phyloP scores from a whole-genome alignment of 1,140 invertebrate genomes.

The Microplitis mediator region DNA sequence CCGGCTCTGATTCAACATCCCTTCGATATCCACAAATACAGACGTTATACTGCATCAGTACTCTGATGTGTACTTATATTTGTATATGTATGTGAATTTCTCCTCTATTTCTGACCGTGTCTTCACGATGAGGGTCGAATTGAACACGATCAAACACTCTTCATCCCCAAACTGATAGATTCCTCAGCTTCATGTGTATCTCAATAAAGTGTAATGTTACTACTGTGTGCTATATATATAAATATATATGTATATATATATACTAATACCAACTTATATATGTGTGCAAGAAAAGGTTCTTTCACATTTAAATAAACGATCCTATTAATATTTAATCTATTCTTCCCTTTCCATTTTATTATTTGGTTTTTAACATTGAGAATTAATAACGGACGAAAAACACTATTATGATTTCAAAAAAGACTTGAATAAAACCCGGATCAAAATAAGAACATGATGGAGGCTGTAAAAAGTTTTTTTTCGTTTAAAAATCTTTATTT shows the following conservation, averaged over 20 bases:
- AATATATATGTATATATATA: background rate
- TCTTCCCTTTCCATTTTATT: background rate
- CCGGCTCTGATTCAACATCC: slow-evolving; percentile 23
- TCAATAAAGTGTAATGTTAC: slow-evolving; percentile 30
- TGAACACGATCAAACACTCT: background rate
- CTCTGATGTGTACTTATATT: slow-evolving; percentile 12
- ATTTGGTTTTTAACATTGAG: too few species aligned
- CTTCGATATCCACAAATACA: slow-evolving; percentile 35
- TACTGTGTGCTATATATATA: background rate
- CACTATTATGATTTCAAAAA: too few species aligned
- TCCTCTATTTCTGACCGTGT: slow-evolving; percentile 24
- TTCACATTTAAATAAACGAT: too few species aligned
- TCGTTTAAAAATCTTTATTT: too few species aligned
- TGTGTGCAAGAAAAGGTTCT: background rate
- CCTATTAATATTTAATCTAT: too few species aligned
- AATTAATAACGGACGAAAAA: too few species aligned
- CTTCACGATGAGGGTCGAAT: slow-evolving; percentile 13
- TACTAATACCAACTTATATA: background rate
- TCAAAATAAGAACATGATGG: too few species aligned
- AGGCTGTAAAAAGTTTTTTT: too few species aligned
- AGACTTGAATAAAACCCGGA: too few species aligned
- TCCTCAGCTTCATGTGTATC: slow-evolving; percentile 12
- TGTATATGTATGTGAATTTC: slow-evolving; percentile 21
- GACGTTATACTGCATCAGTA: background rate
- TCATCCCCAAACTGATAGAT: slow-evolving; percentile 34